Percentiles rank a stretch among this genome's conserved stretches.
Evolutionary conservation across 1,140 invertebrate species (phyloP).

Genomic region (Babylonia areolata): DNA sequence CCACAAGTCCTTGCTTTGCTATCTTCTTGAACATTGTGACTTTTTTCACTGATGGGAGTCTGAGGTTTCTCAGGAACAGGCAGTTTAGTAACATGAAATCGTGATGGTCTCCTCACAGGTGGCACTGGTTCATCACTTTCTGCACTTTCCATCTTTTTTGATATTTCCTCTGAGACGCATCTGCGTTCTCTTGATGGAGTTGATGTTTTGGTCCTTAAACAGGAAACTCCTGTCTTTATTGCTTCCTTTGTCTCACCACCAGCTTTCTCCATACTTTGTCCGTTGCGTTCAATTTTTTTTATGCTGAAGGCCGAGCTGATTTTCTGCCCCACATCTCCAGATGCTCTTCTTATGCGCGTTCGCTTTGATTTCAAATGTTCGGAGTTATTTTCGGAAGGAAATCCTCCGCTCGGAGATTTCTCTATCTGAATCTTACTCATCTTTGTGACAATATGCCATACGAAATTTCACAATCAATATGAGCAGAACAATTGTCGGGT

Average conservation of each 20-base stretch:
- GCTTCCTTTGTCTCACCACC: constrained; percentile 27
- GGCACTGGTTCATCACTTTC: neutral
- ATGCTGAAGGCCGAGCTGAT: constrained; percentile 6
- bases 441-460: constrained; percentile 2
- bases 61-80: constrained; percentile 24
- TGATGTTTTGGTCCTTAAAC: constrained; percentile 20
- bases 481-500: neutral
- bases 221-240: neutral
- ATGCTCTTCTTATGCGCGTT: constrained; percentile 31
- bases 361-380: constrained; percentile 34
- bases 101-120: constrained; percentile 12
- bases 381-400: constrained; percentile 18
- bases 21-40: constrained; percentile 38
- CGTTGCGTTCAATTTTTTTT: constrained; percentile 34
- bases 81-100: constrained; percentile 37
- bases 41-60: constrained; percentile 21
- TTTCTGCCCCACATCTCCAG: constrained; percentile 36
- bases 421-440: constrained; percentile 47
- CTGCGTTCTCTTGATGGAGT: neutral
- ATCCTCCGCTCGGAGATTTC: constrained; percentile 48
- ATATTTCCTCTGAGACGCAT: constrained; percentile 24
- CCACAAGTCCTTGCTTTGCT: constrained; percentile 38
- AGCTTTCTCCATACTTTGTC: constrained; percentile 17
- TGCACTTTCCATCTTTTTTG: neutral
- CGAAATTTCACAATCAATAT: neutral